Evolutionary conservation across 2,797 vertebrate genomes (phyloP).

Genomic region (Sebastiscus albofasciatus): DNA sequence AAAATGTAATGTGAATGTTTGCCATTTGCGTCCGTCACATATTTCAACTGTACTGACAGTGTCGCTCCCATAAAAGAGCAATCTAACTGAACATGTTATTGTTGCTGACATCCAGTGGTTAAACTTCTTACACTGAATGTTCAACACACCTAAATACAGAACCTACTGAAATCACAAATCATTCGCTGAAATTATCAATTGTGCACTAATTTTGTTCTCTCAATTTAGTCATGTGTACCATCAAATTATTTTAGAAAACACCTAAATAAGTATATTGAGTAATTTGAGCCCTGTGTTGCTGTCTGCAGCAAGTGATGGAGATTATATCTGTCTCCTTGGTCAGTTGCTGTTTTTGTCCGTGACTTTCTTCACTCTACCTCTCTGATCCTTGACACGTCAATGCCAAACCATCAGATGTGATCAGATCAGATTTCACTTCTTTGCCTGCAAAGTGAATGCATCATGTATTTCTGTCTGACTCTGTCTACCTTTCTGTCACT

Average conservation of each 20-base stretch:
- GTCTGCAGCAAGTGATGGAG: not conserved
- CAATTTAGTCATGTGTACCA: not conserved
- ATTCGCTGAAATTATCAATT: not conserved
- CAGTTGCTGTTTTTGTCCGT: not conserved
- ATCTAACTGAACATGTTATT: not conserved
- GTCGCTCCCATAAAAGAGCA: not conserved
- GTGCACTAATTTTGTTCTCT: not conserved
- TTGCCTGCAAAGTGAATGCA: not conserved
- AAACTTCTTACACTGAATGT: not conserved
- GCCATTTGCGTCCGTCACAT: too few species aligned
- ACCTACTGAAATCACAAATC: not conserved
- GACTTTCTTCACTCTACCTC: not conserved
- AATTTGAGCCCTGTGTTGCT: not conserved
- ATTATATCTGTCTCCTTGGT: not conserved
- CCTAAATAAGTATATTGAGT: not conserved
- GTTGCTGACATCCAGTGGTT: not conserved
- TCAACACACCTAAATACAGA: not conserved
- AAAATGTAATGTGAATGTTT: too few species aligned
- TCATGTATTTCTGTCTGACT: not conserved
- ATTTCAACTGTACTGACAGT: not conserved
- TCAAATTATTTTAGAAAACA: not conserved
- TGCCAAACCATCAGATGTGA: not conserved
- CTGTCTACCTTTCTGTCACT: not conserved
- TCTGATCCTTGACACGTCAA: not conserved
- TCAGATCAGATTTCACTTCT: constrained; percentile 10